Base-by-base conservation (phyloP, 2,797 vertebrate species). In the Craterocephalus amniculus region DNA sequence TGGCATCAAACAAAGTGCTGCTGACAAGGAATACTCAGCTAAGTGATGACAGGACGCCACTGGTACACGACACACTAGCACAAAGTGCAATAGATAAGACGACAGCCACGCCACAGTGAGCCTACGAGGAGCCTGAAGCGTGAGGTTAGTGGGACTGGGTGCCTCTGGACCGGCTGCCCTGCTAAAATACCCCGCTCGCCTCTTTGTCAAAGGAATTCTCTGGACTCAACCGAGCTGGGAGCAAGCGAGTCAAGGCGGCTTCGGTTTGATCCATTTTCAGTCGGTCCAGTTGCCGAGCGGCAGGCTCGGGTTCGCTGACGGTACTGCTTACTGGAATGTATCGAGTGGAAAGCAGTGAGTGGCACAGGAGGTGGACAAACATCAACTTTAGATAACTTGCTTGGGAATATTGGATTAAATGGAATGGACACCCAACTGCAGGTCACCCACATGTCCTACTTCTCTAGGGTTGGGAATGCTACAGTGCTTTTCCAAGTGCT, bases 401-500 rank as follows among this genome's bases (percentile, higher is more conserved):
- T 70, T 55, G 48, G 74, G 56, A 52, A 77, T 72, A 84, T 63
- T 55, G 40, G 40, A 43, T 43, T 61, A 69, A 81, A 40, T 78
- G 74, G 75, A 79, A 60, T 58, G 20, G 74, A 82, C 74, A 13
- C 77, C 57, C 5, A 2, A 72, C 69, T 54, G 71, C 61, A 56
- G 14, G 70, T 67, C 68, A 35, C 48, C 60, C 31, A 38, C 56
- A 49, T 3, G 18, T 54, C 61, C 61, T 66, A 74, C 58, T 10
- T 63, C 52, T 52, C 14, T 38, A 52, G 18, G 67, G 66, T 54
- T 82, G 69, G 66, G 81, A 83, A 88, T 83, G 85, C 83, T 84
- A 85, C 84, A 93, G 91, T 93, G 93, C 90, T 94, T 84, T 62
- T 91, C 91, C 89, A 85, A 93, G 81, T 93, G 94, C 93, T 91